Evolutionary conservation across 2,888 invertebrate genomes (phyloP).

Genomic region (Caenorhabditis wallacei): DNA sequence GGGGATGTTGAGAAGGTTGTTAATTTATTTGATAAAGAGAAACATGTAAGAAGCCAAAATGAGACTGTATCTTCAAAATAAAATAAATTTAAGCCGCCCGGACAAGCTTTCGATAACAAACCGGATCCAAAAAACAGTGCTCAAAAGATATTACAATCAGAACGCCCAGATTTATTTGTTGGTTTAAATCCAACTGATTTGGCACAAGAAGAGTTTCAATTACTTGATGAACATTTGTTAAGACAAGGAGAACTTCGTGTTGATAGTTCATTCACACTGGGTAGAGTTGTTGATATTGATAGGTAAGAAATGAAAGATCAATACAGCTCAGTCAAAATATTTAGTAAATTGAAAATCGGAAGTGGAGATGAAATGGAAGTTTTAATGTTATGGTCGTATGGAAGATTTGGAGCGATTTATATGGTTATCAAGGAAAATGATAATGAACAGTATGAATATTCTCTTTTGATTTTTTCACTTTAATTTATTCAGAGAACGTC

Average conservation of each 20-base stretch:
- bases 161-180: slow-evolving; percentile 39
- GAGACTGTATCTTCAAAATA: background rate
- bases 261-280: slow-evolving; percentile 10
- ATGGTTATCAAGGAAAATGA: slow-evolving; percentile 6
- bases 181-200: background rate
- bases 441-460: slow-evolving; percentile 10
- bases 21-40: slow-evolving; percentile 10
- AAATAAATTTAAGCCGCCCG: slow-evolving; percentile 11
- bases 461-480: background rate
- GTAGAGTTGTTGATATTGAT: slow-evolving; percentile 22
- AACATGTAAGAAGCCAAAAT: background rate
- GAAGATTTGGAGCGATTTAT: slow-evolving; percentile 43
- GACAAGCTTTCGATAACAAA: slow-evolving; percentile 19
- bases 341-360: slow-evolving; percentile 25
- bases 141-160: slow-evolving; percentile 16
- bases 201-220: background rate
- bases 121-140: slow-evolving; percentile 27
- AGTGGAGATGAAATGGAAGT: slow-evolving; percentile 30
- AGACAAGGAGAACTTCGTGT: slow-evolving; percentile 39
- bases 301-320: slow-evolving; percentile 7
- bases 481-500: slow-evolving; percentile 13
- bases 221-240: slow-evolving; percentile 21
- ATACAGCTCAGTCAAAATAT: no score
- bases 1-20: slow-evolving; percentile 23
- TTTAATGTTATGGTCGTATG: slow-evolving; percentile 19